A percentile compares a stretch with the other conserved stretches of the same genome.
These are phyloP conservation scores for Chionoecetes opilio DNA, from an alignment of 1,140 invertebrate species.

Conservation along the genomic window DNA sequence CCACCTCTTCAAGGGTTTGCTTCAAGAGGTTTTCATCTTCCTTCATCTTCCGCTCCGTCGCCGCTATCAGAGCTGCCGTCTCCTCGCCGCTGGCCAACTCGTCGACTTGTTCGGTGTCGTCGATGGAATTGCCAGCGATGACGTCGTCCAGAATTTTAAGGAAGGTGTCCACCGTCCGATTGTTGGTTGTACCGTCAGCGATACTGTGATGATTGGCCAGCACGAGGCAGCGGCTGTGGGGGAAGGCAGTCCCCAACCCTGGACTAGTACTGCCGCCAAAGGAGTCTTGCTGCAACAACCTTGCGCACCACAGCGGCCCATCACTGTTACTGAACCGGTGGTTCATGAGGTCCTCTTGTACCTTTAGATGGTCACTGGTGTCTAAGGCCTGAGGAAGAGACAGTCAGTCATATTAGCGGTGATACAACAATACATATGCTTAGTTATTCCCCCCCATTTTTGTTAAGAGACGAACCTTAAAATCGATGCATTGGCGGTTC, in stretches of 20 bases:
- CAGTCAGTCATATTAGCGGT: not conserved
- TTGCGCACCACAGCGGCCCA: conserved; percentile 44
- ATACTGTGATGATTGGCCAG: conserved; percentile 56
- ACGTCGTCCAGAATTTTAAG: conserved; percentile 45
- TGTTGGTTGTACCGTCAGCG: conserved; percentile 49
- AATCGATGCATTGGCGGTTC: too few species aligned
- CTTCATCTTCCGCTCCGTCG: not conserved
- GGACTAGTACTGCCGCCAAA: not conserved
- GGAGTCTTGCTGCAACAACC: not conserved
- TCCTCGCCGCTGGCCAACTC: not conserved
- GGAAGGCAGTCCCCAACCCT: not conserved
- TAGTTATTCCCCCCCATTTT: too few species aligned
- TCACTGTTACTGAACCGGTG: too few species aligned
- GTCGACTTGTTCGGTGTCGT: conserved; percentile 14
- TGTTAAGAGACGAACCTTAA: too few species aligned
- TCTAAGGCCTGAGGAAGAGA: too few species aligned
- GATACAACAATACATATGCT: too few species aligned
- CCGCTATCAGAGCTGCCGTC: not conserved
- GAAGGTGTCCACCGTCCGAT: not conserved
- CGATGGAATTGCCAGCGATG: conserved; percentile 28
- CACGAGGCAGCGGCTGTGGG: not conserved
- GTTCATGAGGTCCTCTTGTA: too few species aligned
- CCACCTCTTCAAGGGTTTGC: not conserved
- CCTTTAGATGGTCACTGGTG: too few species aligned
- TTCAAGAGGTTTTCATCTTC: not conserved